Percentiles rank a stretch among this genome's conserved stretches.
phyloP scores from a whole-genome alignment of 2,797 vertebrate genomes.

The Ctenosaura bakeri region DNA sequence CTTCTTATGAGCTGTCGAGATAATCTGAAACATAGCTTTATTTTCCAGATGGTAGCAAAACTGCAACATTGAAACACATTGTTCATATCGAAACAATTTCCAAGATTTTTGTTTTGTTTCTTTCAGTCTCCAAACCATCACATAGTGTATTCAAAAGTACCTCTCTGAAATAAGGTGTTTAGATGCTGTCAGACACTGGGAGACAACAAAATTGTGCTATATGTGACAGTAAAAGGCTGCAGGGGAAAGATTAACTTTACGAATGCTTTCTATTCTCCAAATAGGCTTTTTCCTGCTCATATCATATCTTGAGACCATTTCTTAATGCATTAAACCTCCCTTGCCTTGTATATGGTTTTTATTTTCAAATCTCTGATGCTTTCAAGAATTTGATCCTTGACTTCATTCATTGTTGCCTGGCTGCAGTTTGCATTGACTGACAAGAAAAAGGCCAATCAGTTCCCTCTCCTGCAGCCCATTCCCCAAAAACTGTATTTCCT shows the following conservation, averaged over 20 bases:
- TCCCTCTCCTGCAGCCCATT: not conserved
- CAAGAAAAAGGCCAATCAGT: conserved; percentile 42
- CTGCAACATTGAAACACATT: not conserved
- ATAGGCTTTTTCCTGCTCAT: not conserved
- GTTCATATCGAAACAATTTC: conserved; percentile 46
- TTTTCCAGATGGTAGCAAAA: conserved; percentile 55
- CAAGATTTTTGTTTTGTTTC: conserved; percentile 6
- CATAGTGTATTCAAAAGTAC: conserved; percentile 14
- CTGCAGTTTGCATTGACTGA: conserved; percentile 53
- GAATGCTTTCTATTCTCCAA: conserved; percentile 44
- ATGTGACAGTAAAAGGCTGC: conserved; percentile 27
- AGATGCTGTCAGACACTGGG: not conserved
- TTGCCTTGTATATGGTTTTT: conserved; percentile 72
- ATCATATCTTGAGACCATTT: conserved; percentile 68
- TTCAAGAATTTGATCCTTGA: conserved; percentile 78
- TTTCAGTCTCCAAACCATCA: conserved; percentile 45
- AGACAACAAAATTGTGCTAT: conserved; percentile 31
- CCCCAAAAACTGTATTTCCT: not conserved
- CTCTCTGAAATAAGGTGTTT: conserved; percentile 41
- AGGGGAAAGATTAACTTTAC: conserved; percentile 30
- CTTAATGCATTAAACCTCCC: conserved; percentile 63
- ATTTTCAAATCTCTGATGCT: conserved; percentile 74
- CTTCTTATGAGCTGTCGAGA: conserved; percentile 40
- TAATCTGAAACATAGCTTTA: conserved; percentile 49
- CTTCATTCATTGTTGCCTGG: conserved; percentile 63